Evolutionary conservation across 92 coral and sea anemone genomes (phyloP).

Genomic region (Blastomussa wellsi): DNA sequence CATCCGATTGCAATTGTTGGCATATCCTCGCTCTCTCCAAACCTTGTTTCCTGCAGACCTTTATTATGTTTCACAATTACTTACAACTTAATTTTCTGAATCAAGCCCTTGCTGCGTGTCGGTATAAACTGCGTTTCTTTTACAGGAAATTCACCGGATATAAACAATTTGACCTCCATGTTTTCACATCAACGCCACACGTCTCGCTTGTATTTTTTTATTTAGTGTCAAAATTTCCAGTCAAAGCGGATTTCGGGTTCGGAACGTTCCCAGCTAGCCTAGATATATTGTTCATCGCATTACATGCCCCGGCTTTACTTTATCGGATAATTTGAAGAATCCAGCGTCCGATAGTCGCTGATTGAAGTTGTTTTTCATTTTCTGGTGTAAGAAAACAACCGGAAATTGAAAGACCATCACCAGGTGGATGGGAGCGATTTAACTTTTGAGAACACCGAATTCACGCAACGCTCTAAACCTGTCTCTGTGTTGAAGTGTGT

Average conservation of each 20-base stretch:
- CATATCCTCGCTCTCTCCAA: too few species aligned
- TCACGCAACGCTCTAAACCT: not conserved
- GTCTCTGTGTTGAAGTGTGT: not conserved
- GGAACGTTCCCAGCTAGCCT: not conserved
- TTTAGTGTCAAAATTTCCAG: not conserved
- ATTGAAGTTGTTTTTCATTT: not conserved
- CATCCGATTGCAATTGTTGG: not conserved
- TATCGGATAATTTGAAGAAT: conserved; percentile 13
- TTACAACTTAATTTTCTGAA: not conserved
- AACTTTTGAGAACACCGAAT: not conserved
- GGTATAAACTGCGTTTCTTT: conserved; percentile 1
- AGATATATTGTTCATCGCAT: not conserved
- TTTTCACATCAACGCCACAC: conserved; percentile 28
- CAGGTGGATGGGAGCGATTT: not conserved
- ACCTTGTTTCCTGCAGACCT: not conserved
- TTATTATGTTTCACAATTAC: not conserved
- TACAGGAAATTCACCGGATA: conserved; percentile 41
- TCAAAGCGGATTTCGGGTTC: not conserved
- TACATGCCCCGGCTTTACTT: not conserved
- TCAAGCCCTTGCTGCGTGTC: conserved; percentile 31
- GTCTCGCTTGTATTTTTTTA: not conserved
- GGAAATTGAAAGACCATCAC: conserved; percentile 19
- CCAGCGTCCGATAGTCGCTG: not conserved
- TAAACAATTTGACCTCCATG: conserved; percentile 19
- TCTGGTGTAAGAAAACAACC: conserved; percentile 6